A percentile compares a stretch with the other conserved stretches of the same genome.
phyloP scores from a whole-genome alignment of 2,797 vertebrate species.

The Gallirallus australis region DNA sequence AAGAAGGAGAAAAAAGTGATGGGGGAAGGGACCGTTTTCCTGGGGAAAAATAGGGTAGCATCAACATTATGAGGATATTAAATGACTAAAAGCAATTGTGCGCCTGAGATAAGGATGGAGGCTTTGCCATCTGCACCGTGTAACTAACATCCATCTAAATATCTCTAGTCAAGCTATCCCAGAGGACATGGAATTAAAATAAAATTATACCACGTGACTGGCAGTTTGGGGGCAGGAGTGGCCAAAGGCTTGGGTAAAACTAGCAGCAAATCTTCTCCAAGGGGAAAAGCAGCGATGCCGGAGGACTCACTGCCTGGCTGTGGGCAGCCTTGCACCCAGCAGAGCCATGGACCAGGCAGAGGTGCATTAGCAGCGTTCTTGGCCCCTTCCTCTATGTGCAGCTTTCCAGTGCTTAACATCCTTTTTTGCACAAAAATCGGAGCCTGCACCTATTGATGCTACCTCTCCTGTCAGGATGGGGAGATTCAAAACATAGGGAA shows the following conservation, averaged over 20 bases:
- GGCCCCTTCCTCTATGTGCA: neutral
- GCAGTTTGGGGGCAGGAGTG: neutral
- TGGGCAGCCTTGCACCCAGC: accelerated
- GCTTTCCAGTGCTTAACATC: neutral
- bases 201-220: constrained; percentile 20
- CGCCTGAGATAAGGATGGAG: constrained; percentile 67
- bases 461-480: neutral
- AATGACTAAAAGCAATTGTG: constrained; percentile 60
- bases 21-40: neutral
- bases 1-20: neutral
- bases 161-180: constrained; percentile 58
- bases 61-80: constrained; percentile 43
- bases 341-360: accelerated
- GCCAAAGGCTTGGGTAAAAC: neutral
- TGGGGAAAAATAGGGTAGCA: neutral
- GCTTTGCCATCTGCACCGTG: constrained; percentile 62
- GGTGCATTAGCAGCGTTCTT: neutral
- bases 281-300: neutral
- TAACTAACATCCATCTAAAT: constrained; percentile 70
- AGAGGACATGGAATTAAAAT: constrained; percentile 64
- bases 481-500: neutral
- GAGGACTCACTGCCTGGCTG: accelerated
- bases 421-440: neutral
- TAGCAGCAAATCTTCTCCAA: neutral
- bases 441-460: neutral